Base-by-base conservation (phyloP, 1,140 invertebrate species). In the Drosophila obscura region DNA sequence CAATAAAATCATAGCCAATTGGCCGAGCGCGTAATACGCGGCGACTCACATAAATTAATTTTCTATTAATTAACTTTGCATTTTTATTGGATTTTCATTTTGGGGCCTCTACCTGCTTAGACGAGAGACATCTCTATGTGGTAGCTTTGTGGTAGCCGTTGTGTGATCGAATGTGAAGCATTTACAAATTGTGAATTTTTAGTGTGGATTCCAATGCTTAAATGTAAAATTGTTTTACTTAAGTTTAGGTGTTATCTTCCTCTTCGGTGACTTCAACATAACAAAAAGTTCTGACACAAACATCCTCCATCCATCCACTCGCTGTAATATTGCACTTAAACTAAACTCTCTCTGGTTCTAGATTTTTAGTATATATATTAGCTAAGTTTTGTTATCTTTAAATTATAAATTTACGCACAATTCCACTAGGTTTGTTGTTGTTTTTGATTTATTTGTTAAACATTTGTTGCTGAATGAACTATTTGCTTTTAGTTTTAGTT, bases 21-120 rank as follows among this genome's bases (percentile, higher is more conserved):
- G 73, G 48, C 43, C 43, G 13, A 31, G 61, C 65, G 74, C 51
- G 57, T 81, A 81, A 74, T 43, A 57, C 65, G 63, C 75, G 78
- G 78, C 78, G 73, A 66, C 50, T 45, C n/a, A 50, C n/a, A 62
- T 87, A 87, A 72, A 85, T 87, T 85, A 85, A 85, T 82, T 87
- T 85, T 85, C 50, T 43, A 62, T 87, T 85, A 72, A 85, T 87
- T 85, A 85, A 85, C 81, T 87, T 85, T 85, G 82, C 78, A 78
- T 78, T 85, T 81, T 85, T 85, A 84, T 84, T 87, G 74, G 64
- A 2, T 31, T 71, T 66, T 76, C 46, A 39, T 28, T 51, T 60
- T 61, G 35, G 11, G 11, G 52, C 19, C 45, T 76, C 44, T 28
- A 55, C 41, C 69, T 49, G 35, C 39, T 7, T 7, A 28, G 0